A percentile compares a stretch with the other conserved stretches of the same genome.
phyloP scores from a whole-genome alignment of 2,797 vertebrate genomes.

The Coilia nasus region DNA sequence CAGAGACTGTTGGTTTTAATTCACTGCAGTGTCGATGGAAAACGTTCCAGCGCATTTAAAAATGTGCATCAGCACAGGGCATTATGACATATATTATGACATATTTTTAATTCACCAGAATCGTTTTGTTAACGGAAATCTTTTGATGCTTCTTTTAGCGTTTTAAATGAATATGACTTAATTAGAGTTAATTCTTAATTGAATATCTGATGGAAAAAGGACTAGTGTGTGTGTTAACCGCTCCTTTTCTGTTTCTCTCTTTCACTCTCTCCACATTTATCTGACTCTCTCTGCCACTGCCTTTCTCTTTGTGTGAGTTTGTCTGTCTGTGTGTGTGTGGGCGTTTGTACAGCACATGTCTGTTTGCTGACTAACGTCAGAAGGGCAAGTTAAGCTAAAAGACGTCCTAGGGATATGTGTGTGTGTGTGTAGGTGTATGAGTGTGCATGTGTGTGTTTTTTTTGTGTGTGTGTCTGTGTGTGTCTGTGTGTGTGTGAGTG shows the following conservation, averaged over 20 bases:
- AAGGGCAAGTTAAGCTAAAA: conserved; percentile 18
- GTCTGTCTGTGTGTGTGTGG: not conserved
- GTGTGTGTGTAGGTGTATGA: not conserved
- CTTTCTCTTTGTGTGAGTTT: conserved; percentile 41
- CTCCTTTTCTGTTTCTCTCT: conserved; percentile 56
- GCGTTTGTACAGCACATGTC: not conserved
- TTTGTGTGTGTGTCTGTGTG: not conserved
- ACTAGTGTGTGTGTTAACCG: not conserved
- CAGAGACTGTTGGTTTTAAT: too few relatives aligned
- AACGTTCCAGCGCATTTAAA: too few relatives aligned
- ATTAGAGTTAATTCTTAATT: too few relatives aligned
- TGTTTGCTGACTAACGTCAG: not conserved
- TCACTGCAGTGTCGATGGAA: too few relatives aligned
- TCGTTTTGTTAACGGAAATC: too few relatives aligned
- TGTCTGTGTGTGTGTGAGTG: conserved; percentile 6
- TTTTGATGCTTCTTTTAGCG: too few relatives aligned
- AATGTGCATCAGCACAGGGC: too few relatives aligned
- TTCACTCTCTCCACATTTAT: conserved; percentile 46
- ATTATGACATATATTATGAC: too few relatives aligned
- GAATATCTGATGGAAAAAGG: too few relatives aligned
- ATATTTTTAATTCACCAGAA: too few relatives aligned
- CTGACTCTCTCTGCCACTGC: conserved; percentile 47
- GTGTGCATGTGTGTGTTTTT: not conserved
- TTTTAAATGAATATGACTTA: too few relatives aligned
- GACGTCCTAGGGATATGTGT: not conserved